phyloP scores from a whole-genome alignment of 1,140 invertebrate genomes.

The Rhyzopertha dominica region DNA sequence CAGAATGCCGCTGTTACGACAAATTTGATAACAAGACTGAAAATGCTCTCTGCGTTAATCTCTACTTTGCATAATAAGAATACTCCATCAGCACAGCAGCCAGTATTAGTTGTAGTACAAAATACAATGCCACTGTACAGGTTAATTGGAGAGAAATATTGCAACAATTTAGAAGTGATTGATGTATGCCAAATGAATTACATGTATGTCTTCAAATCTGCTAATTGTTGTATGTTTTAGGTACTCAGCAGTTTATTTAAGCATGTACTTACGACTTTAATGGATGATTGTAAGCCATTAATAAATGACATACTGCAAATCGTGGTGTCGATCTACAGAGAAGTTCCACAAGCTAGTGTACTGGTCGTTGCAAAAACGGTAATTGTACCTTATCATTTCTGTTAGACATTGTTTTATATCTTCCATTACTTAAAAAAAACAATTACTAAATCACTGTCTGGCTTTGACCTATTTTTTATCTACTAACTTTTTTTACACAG shows the following conservation, averaged over 20 bases:
- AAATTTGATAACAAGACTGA: constrained; percentile 53
- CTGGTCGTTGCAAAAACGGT: constrained; percentile 70
- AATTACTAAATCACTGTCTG: constrained; percentile 7
- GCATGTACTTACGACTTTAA: constrained; percentile 59
- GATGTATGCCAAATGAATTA: constrained; percentile 46
- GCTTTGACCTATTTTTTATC: constrained; percentile 9
- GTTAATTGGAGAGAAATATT: constrained; percentile 53
- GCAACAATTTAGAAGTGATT: constrained; percentile 52
- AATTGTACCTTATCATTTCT: constrained; percentile 20
- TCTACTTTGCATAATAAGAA: constrained; percentile 51
- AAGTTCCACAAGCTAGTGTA: constrained; percentile 55
- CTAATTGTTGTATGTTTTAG: constrained; percentile 46
- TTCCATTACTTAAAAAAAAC: constrained; percentile 3
- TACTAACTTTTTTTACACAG: constrained; percentile 8
- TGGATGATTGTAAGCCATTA: constrained; percentile 59
- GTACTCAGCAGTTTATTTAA: constrained; percentile 66
- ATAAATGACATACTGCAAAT: constrained; percentile 63
- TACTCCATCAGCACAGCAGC: constrained; percentile 43
- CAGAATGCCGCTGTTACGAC: constrained; percentile 48
- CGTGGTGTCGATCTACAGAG: constrained; percentile 63
- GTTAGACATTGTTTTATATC: no score
- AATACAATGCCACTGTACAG: constrained; percentile 57
- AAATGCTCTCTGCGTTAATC: constrained; percentile 68
- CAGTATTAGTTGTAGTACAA: constrained; percentile 53
- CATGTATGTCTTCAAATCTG: background rate